Conservation (phyloP, 2,888 invertebrate genomes). For the Lissocephala sabroskyi region DNA sequence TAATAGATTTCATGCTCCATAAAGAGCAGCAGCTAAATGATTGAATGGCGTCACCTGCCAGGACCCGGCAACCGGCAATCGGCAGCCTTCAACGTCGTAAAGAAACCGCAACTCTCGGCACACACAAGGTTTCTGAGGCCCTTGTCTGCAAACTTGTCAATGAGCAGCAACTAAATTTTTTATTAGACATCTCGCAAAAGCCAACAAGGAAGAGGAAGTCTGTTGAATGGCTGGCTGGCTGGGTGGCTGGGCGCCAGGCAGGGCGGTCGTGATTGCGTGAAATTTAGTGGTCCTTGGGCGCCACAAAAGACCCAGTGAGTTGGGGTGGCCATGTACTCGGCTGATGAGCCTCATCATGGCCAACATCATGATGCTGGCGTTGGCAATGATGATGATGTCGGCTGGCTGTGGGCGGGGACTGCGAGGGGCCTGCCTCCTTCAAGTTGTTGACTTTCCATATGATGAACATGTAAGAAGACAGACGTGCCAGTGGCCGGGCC, state of each 20-base stretch:
- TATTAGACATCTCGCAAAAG: slow-evolving; percentile 59
- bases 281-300: slow-evolving; percentile 50
- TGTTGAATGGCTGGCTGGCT: background rate
- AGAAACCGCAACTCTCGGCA: slow-evolving; percentile 33
- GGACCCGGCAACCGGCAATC: background rate
- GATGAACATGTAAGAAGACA: background rate
- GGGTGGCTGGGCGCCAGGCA: slow-evolving; percentile 16
- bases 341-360: slow-evolving; percentile 18
- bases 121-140: slow-evolving; percentile 16
- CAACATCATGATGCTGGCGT: slow-evolving; percentile 14
- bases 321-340: slow-evolving; percentile 30
- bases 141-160: slow-evolving; percentile 65
- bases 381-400: slow-evolving; percentile 51
- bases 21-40: slow-evolving; percentile 22
- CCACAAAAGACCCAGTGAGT: slow-evolving; percentile 18
- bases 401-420: slow-evolving; percentile 13
- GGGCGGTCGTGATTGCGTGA: slow-evolving; percentile 57
- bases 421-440: too few species aligned
- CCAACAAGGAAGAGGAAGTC: background rate
- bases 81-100: background rate
- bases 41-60: slow-evolving; percentile 20
- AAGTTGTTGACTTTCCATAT: slow-evolving; percentile 49
- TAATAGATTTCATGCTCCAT: slow-evolving; percentile 45
- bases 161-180: slow-evolving; percentile 68
- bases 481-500: slow-evolving; percentile 2